Percentiles rank a stretch among this genome's conserved stretches.
These are phyloP conservation scores for Hypolimnas misippus DNA, from an alignment of 2,888 invertebrate species.

Conservation along the genomic window DNA sequence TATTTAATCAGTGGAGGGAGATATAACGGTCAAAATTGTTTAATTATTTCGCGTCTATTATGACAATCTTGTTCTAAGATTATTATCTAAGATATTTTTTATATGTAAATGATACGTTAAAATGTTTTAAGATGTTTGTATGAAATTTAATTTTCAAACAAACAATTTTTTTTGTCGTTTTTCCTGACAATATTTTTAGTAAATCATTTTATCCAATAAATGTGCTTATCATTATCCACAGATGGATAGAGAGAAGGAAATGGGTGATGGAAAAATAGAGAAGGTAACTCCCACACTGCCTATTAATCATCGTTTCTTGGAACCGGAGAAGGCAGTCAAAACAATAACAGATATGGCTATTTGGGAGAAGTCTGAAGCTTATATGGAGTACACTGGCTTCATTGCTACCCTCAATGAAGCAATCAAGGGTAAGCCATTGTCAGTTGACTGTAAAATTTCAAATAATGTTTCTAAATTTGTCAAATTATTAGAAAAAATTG, in stretches of 20 bases:
- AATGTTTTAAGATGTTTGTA: neutral
- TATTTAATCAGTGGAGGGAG: constrained; percentile 18
- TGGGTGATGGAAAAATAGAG: constrained; percentile 65
- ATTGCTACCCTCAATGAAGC: constrained; percentile 94
- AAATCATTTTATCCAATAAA: neutral
- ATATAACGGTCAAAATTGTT: constrained; percentile 21
- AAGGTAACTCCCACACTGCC: constrained; percentile 62
- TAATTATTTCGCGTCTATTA: neutral
- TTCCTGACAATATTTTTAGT: neutral
- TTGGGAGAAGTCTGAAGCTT: constrained; percentile 95
- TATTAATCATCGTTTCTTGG: constrained; percentile 85
- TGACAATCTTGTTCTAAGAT: neutral
- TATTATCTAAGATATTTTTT: neutral
- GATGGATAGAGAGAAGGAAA: constrained; percentile 65
- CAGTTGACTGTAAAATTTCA: constrained; percentile 86
- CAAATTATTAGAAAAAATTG: constrained; percentile 87
- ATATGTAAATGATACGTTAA: neutral
- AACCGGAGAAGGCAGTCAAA: constrained; percentile 87
- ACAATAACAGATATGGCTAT: constrained; percentile 87
- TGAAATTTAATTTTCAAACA: neutral
- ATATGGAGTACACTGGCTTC: constrained; percentile 94
- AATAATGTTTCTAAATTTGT: constrained; percentile 85
- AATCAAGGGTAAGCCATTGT: constrained; percentile 90
- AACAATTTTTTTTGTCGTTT: neutral
- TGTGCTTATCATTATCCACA: constrained; percentile 37